phyloP scores from a whole-genome alignment of 2,888 invertebrate genomes.

The Microchrysa polita region DNA sequence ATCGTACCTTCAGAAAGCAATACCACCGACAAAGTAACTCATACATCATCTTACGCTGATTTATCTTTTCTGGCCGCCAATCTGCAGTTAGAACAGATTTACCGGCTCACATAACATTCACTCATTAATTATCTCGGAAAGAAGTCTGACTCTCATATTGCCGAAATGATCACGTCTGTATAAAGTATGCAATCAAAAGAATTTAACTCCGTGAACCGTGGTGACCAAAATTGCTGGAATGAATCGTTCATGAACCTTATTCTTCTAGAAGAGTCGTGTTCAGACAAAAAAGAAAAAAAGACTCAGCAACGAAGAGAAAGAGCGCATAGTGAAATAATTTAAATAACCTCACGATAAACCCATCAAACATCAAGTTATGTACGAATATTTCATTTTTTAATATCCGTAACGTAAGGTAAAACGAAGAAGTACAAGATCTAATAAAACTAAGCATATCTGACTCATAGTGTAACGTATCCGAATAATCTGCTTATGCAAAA shows the following conservation, averaged over 20 bases:
- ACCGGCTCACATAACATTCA: conserved; percentile 34
- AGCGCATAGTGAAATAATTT: background rate
- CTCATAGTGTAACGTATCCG: background rate
- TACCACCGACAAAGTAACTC: no score
- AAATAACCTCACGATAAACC: conserved; percentile 26
- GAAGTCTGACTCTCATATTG: background rate
- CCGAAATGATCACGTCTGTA: background rate
- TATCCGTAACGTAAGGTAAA: background rate
- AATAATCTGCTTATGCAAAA: conserved; percentile 26
- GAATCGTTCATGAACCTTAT: no score
- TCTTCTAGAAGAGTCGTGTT: no score
- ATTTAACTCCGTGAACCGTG: background rate
- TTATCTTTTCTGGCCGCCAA: conserved; percentile 25
- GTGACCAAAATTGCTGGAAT: background rate
- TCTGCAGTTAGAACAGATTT: conserved; percentile 39
- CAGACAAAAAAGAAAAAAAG: no score
- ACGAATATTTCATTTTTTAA: background rate
- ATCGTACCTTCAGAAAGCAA: no score
- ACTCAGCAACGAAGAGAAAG: background rate
- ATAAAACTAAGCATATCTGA: background rate
- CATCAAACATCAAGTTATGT: conserved; percentile 16
- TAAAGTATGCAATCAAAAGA: background rate
- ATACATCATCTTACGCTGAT: conserved; percentile 9
- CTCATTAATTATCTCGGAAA: conserved; percentile 34
- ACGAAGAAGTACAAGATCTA: conserved; percentile 16